phyloP scores from a whole-genome alignment of 2,797 vertebrate species.

The Chloroceryle inda region DNA sequence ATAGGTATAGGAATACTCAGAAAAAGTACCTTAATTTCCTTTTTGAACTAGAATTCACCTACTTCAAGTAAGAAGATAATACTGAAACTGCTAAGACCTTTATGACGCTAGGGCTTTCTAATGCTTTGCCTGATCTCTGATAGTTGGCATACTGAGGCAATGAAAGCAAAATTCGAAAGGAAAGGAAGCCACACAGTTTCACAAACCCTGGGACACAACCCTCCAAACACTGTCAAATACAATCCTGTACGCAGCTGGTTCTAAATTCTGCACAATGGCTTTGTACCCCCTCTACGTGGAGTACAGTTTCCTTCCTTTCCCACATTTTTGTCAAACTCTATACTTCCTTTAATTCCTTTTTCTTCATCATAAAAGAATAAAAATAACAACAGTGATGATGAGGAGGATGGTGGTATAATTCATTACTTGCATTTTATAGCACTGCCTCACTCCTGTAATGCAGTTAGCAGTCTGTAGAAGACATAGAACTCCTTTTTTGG shows the following conservation, averaged over 20 bases:
- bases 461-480: neutral
- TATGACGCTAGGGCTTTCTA: neutral
- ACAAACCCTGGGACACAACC: neutral
- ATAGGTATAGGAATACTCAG: neutral
- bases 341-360: neutral
- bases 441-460: neutral
- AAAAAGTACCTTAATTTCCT: neutral
- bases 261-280: neutral
- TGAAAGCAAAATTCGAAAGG: neutral
- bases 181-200: neutral
- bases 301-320: neutral
- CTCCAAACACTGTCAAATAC: neutral
- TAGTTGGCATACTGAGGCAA: accelerated
- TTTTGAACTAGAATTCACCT: neutral
- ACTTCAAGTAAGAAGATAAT: neutral
- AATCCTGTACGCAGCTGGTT: neutral
- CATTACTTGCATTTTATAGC: neutral
- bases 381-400: neutral
- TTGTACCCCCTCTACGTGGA: neutral
- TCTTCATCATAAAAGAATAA: neutral
- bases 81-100: neutral
- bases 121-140: neutral
- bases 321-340: neutral
- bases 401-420: neutral
- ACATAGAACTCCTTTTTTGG: neutral